Evolutionary conservation across 2,113 vertebrate genomes (phyloP), one percentile per base, ranked within the genome.

Genomic region (Hemichromis elongatus): DNA sequence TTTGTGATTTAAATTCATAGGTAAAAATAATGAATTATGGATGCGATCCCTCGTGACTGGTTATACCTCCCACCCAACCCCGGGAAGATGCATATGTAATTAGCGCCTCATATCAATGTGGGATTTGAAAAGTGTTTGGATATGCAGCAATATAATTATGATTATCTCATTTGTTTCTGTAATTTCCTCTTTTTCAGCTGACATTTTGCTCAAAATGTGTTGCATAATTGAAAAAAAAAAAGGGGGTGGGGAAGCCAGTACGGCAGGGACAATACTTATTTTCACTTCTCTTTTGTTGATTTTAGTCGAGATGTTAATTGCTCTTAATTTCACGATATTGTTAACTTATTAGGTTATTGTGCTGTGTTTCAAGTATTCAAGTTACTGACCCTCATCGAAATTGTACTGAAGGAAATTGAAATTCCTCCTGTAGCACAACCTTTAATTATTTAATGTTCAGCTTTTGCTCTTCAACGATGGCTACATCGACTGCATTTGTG

Each of bases 61-160:
- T 85, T 84, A 81, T 81, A 84, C 55, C 68, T 54, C 88, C 77
- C 14, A 26, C 79, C 68, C 42, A 50, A 75, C 18, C 16, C 47
- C 57, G 79, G 88, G 61, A 73, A 70, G n/a, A 84, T 86, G 70
- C 68, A 81, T 75, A 85, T 80, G 79, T 79, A 85, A 95, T 96
- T 94, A 95, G 79, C 93, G 88, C 89, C 81, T 88, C 84, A 68
- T 81, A 81, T 68, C 88, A 82, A 94, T 92, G 82, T 85, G 85
- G 79, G 87, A 92, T 85, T 79, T 86, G 84, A 78, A 84, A 89
- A 92, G 57, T 86, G 80, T 81, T 86, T 50, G 47, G 42, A 86
- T 88, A 93, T 59, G 81, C 47, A 80, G 37, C 80, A 86, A 84
- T 75, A 61, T 84, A 84, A 86, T 84, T 26, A 83, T 89, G 87